A percentile compares a stretch with the other conserved stretches of the same genome.
Evolutionary conservation across 2,113 vertebrate species (phyloP).

Genomic region (Corydoras maculifer): DNA sequence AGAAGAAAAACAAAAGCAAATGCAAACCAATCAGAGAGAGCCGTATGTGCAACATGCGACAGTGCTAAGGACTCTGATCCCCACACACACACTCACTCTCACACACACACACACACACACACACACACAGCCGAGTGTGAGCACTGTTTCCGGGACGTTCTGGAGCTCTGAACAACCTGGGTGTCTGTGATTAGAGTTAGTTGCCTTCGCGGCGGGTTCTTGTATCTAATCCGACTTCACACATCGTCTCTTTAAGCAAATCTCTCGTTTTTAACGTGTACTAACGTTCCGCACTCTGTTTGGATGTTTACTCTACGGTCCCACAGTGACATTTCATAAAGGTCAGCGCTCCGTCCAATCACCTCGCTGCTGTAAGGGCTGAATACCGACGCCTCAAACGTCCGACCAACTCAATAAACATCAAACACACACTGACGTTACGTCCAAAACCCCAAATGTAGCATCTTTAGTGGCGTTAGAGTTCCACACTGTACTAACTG

Average conservation of each 20-base stretch:
- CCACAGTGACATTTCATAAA: constrained; percentile 28
- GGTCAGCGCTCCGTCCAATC: background rate
- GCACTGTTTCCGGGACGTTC: background rate
- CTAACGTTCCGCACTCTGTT: background rate
- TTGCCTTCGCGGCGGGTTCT: constrained; percentile 37
- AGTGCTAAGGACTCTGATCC: constrained; percentile 71
- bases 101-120: constrained; percentile 11
- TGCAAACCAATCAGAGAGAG: constrained; percentile 89
- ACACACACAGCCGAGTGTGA: constrained; percentile 6
- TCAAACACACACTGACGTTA: too few relatives aligned
- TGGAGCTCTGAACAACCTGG: background rate
- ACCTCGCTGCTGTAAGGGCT: constrained; percentile 11
- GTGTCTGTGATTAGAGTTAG: constrained; percentile 40
- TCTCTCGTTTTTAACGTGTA: constrained; percentile 4
- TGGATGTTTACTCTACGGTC: constrained; percentile 17
- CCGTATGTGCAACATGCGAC: constrained; percentile 83
- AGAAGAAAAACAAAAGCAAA: constrained; percentile 80
- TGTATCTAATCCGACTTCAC: constrained; percentile 21
- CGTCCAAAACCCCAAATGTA: too few relatives aligned
- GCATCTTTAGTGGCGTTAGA: too few relatives aligned
- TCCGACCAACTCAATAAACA: too few relatives aligned
- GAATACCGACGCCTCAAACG: background rate
- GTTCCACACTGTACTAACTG: too few relatives aligned
- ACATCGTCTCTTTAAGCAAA: constrained; percentile 44
- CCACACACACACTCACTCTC: constrained; percentile 24